Evolutionary conservation across 2,113 vertebrate genomes (phyloP).

Genomic region (Eptatretus burgeri): DNA sequence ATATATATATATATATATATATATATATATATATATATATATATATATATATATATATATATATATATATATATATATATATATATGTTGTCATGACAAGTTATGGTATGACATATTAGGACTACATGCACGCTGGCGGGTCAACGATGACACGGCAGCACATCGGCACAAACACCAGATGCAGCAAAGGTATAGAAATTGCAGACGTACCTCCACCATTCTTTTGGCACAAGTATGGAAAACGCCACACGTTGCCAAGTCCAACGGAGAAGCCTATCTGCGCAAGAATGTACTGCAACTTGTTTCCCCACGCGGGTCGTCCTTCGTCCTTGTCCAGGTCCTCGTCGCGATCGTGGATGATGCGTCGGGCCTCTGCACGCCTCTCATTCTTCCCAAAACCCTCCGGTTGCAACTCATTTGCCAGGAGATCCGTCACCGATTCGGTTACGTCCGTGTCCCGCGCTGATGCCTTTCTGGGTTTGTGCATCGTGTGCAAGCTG

Average conservation of each 20-base stretch:
- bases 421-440: conserved; percentile 81
- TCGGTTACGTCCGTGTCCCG: conserved; percentile 67
- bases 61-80: too few species aligned
- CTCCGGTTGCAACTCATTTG: conserved; percentile 73
- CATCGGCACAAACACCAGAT: too few species aligned
- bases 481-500: conserved; percentile 32
- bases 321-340: conserved; percentile 37
- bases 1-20: too few species aligned
- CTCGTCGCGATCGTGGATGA: conserved; percentile 37
- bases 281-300: conserved; percentile 81
- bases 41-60: too few species aligned
- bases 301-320: conserved; percentile 83
- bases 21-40: too few species aligned
- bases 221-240: conserved; percentile 95
- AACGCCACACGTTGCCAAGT: conserved; percentile 88
- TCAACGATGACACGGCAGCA: too few species aligned
- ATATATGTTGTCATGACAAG: too few species aligned
- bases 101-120: too few species aligned
- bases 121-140: too few species aligned
- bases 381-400: conserved; percentile 35
- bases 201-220: conserved; percentile 59
- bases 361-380: conserved; percentile 26
- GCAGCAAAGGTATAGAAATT: background rate
- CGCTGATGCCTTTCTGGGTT: conserved; percentile 89
- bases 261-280: conserved; percentile 93